A percentile compares a stretch with the other conserved stretches of the same genome.
phyloP scores from a whole-genome alignment of 2,113 vertebrate genomes.

The Phyllostomus discolor region DNA sequence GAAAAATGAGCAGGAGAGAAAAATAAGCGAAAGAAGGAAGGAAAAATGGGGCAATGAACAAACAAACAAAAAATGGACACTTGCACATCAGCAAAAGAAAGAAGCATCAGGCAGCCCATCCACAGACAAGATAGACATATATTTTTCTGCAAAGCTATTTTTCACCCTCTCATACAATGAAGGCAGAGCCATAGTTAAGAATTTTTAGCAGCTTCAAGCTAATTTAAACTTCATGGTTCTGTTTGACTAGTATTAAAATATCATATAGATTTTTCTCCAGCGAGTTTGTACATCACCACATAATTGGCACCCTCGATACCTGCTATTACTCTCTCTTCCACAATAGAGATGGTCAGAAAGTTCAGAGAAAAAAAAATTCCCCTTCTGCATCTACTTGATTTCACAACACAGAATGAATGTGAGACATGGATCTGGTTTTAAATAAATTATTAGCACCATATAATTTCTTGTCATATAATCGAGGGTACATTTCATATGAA shows the following conservation, averaged over 20 bases:
- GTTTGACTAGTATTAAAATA: slow-evolving; percentile 78
- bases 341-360: slow-evolving; percentile 76
- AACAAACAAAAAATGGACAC: neutral
- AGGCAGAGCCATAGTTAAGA: slow-evolving; percentile 66
- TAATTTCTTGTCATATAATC: slow-evolving; percentile 79
- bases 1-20: neutral
- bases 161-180: slow-evolving; percentile 62
- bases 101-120: neutral
- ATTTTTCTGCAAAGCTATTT: slow-evolving; percentile 62
- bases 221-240: slow-evolving; percentile 76
- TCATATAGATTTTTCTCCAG: slow-evolving; percentile 76
- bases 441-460: slow-evolving; percentile 78
- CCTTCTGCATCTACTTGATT: slow-evolving; percentile 75
- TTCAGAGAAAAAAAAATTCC: slow-evolving; percentile 70
- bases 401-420: slow-evolving; percentile 71
- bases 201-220: slow-evolving; percentile 77
- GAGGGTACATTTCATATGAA: slow-evolving; percentile 69
- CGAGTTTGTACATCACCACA: slow-evolving; percentile 70
- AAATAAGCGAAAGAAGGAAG: neutral
- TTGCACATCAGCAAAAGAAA: neutral
- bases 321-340: slow-evolving; percentile 75
- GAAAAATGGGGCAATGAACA: neutral
- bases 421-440: slow-evolving; percentile 72
- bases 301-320: slow-evolving; percentile 76
- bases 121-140: slow-evolving; percentile 28